Percentiles rank a stretch among this genome's conserved stretches.
Evolutionary conservation across 2,113 vertebrate genomes (phyloP).

Genomic region (Peucedramus taeniatus): DNA sequence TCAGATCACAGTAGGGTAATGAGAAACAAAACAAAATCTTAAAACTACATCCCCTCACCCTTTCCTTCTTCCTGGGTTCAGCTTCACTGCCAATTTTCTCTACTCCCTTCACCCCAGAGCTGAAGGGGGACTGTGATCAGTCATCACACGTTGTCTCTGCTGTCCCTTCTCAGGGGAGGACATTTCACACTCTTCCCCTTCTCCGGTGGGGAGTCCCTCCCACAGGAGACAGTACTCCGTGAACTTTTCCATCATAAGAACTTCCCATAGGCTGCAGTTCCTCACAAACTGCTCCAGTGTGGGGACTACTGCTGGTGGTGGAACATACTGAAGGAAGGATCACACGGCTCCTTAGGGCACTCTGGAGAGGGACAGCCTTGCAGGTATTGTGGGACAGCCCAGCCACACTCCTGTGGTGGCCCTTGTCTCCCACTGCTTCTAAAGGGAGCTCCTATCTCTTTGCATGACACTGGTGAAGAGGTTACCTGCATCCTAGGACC

Average conservation of each 20-base stretch:
- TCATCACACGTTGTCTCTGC: not conserved
- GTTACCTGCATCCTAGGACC: not conserved
- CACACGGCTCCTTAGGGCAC: not conserved
- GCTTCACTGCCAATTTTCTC: not conserved
- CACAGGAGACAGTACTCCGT: not conserved
- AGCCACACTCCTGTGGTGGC: fast-evolving
- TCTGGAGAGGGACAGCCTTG: not conserved
- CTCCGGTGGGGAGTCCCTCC: not conserved
- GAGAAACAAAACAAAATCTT: not conserved
- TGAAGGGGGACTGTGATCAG: not conserved
- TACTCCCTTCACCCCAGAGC: not conserved
- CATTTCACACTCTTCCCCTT: not conserved
- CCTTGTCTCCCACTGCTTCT: not conserved
- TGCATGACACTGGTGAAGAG: not conserved
- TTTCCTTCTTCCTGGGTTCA: not conserved
- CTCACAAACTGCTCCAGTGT: not conserved
- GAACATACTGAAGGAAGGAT: not conserved
- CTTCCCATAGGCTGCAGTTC: not conserved
- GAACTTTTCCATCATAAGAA: not conserved
- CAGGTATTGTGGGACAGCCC: no score
- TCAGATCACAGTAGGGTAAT: not conserved
- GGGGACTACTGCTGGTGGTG: not conserved
- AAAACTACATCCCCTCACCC: no score
- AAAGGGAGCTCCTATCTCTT: not conserved
- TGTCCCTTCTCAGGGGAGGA: not conserved